Evolutionary conservation across 2,888 invertebrate genomes (phyloP).

Genomic region (Orchestes rusci): DNA sequence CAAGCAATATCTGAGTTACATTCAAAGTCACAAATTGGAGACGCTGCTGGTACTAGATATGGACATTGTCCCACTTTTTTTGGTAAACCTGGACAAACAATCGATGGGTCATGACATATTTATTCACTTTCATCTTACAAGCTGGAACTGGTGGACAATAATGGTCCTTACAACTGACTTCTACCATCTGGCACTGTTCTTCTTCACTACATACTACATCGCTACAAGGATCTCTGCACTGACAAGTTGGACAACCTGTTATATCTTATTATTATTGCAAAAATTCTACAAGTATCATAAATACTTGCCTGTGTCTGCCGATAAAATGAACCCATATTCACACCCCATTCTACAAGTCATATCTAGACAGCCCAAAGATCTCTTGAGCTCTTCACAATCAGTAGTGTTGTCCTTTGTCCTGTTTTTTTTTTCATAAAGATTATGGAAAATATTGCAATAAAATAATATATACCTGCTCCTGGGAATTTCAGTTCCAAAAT

Average conservation of each 20-base stretch:
- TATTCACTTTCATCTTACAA: slow-evolving; percentile 46
- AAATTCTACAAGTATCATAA: not conserved
- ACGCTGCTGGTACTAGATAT: slow-evolving; percentile 63
- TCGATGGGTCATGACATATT: not conserved
- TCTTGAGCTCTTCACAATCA: slow-evolving; percentile 46
- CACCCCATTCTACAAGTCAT: slow-evolving; percentile 77
- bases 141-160: slow-evolving; percentile 83
- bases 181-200: slow-evolving; percentile 72
- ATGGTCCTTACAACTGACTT: slow-evolving; percentile 77
- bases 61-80: slow-evolving; percentile 76
- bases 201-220: slow-evolving; percentile 58
- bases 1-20: slow-evolving; percentile 74
- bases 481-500: slow-evolving; percentile 72
- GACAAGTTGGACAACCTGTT: slow-evolving; percentile 62
- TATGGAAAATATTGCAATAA: not conserved
- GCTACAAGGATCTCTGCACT: slow-evolving; percentile 75
- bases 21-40: slow-evolving; percentile 66
- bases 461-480: slow-evolving; percentile 45
- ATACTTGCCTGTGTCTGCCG: slow-evolving; percentile 50
- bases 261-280: not conserved
- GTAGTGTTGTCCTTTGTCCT: slow-evolving; percentile 28
- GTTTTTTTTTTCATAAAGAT: too few relatives aligned
- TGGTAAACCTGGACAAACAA: slow-evolving; percentile 45
- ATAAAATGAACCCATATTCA: slow-evolving; percentile 72
- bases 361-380: slow-evolving; percentile 59